Base-by-base conservation (phyloP, 2,888 invertebrate species). In the Agrotis ipsilon region DNA sequence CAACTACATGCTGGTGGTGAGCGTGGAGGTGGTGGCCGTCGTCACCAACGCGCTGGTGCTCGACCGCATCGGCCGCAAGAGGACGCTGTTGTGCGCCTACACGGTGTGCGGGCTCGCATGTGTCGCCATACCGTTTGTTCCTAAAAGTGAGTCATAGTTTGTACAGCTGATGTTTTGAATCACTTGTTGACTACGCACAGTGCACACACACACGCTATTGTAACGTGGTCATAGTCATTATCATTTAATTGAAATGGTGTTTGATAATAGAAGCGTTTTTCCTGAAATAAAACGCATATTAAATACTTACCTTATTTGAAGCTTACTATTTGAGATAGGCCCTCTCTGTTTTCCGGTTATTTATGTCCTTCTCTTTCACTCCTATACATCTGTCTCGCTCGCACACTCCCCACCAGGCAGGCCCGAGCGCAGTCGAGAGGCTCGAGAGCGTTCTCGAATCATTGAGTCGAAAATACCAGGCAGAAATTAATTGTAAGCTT, bases 11-110 rank as follows among this genome's bases (percentile, higher is more conserved):
- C 90, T 97, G 84, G 97, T 97, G 54, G 96, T 97, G 43, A 92
- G 97, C 68, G 97, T 97, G 68, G 98, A 98, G 91, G 97, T 98
- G 79, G 97, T 98, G 0, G 98, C 97, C 0, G 97, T 97, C 83
- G 93, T 97, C 63, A 87, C 97, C 71, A 97, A 97, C 45, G 97
- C 97, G 68, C 89, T 97, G 62, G 94, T 97, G 60, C 96, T 98
- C 84, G 97, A 98, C 87, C 94, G 96, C 49, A 92, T 97, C 49
- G 98, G 98, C 0, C 92, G 97, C 80, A 97, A 97, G 87, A 94
- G 94, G 73, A 97, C 97, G 0, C 89, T 98, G 69, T 96, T 97
- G 70, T 93, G 94, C 0, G 97, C 97, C 0, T 97, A 97, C 91
- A 79, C 97, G 0, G 90, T 96, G n/a, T 97, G 97, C 81, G 97